phyloP scores from a whole-genome alignment of 2,113 vertebrate genomes.

The Chlamydotis undulata region DNA sequence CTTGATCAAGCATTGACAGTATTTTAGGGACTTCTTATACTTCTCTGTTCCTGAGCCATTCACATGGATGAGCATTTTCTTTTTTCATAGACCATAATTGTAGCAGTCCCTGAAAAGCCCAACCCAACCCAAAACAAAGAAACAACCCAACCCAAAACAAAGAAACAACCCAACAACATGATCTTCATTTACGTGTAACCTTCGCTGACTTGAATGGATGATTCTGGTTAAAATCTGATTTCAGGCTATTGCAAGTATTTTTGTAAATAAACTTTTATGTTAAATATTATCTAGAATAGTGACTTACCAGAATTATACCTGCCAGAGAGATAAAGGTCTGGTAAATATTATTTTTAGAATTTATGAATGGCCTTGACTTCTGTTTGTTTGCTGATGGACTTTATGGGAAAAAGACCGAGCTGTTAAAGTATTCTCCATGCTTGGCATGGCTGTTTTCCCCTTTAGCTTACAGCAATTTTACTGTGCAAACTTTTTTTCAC shows the following conservation, averaged over 20 bases:
- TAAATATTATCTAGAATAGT: conserved; percentile 67
- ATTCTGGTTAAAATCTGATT: conserved; percentile 46
- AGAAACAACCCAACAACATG: background rate
- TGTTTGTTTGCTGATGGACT: conserved; percentile 26
- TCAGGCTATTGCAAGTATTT: conserved; percentile 42
- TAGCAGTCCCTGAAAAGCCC: background rate
- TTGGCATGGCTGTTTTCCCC: background rate
- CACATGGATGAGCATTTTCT: background rate
- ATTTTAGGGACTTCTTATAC: background rate
- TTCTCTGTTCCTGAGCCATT: background rate
- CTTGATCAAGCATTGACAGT: background rate
- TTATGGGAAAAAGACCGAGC: background rate
- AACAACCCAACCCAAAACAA: too few relatives aligned
- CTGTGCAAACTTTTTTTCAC: background rate
- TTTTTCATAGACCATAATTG: background rate
- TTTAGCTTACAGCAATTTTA: background rate
- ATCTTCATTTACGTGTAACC: background rate
- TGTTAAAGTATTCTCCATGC: conserved; percentile 9
- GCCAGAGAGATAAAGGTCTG: conserved; percentile 51
- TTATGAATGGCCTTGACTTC: conserved; percentile 61
- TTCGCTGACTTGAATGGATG: background rate
- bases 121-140: too few relatives aligned
- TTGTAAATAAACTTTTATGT: conserved; percentile 60
- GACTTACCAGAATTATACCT: conserved; percentile 47
- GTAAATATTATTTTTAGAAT: conserved; percentile 69